These are phyloP conservation scores for Dasysyrphus albostriatus DNA, from an alignment of 2,888 invertebrate species.

Conservation along the genomic window DNA sequence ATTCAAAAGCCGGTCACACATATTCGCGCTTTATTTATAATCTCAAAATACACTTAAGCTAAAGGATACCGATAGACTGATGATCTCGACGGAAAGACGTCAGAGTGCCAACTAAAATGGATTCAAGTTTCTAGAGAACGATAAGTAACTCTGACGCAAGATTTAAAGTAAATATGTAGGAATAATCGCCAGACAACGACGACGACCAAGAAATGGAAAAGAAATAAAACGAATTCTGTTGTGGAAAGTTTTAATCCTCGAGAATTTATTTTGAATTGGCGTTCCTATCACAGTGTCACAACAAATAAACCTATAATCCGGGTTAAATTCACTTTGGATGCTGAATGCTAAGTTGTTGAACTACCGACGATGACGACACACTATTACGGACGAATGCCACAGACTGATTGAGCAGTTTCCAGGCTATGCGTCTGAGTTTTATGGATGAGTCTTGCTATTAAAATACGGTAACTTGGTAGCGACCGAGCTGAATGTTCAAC, in stretches of 20 bases:
- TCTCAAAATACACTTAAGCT: conserved; percentile 6
- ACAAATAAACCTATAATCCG: neutral
- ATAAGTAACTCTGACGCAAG: neutral
- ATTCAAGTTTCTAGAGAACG: neutral
- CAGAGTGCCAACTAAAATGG: conserved; percentile 12
- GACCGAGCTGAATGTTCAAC: conserved; percentile 62
- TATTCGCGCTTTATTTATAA: conserved; percentile 28
- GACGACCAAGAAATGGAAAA: neutral
- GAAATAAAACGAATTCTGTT: neutral
- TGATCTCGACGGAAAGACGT: conserved; percentile 1
- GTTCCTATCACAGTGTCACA: neutral
- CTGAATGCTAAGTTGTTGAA: neutral
- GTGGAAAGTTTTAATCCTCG: neutral
- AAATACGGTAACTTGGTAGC: conserved; percentile 67
- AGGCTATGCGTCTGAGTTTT: conserved; percentile 73
- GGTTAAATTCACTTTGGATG: neutral
- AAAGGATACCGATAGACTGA: neutral
- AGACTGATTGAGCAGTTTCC: conserved; percentile 38
- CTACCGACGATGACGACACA: conserved; percentile 4
- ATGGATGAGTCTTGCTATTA: conserved; percentile 70
- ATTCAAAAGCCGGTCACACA: conserved; percentile 82
- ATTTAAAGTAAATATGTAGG: neutral
- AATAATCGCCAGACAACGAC: neutral
- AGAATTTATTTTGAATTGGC: neutral
- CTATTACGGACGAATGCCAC: conserved; percentile 26